A percentile compares a stretch with the other conserved stretches of the same genome.
Conservation (phyloP, 1,140 invertebrate genomes). For the Drosophila bocki region DNA sequence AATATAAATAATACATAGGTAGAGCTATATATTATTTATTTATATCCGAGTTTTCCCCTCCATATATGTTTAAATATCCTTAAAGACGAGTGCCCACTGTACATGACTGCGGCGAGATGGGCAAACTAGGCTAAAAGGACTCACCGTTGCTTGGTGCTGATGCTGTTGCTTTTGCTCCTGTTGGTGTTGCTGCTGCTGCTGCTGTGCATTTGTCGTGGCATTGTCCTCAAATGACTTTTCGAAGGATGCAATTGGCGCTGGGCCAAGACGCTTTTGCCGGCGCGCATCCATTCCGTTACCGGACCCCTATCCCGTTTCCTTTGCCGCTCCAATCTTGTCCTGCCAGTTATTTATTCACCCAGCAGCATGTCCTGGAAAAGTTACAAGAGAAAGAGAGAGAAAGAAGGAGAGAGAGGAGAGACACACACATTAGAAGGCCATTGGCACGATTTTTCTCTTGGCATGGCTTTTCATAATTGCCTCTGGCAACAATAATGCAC, state of each 20-base stretch:
- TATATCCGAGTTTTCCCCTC: no score
- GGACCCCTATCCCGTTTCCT: background rate
- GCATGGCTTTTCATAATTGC: conserved; percentile 66
- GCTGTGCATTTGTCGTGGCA: conserved; percentile 67
- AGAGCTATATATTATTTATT: no score
- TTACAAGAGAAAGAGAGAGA: conserved; percentile 22
- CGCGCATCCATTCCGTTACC: conserved; percentile 73
- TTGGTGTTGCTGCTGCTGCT: conserved; percentile 33
- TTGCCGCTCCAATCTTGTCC: conserved; percentile 29
- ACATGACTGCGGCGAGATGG: background rate
- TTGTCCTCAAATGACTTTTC: conserved; percentile 95
- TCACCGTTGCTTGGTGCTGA: conserved; percentile 40
- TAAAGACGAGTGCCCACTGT: conserved; percentile 5
- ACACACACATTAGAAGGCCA: conserved; percentile 47
- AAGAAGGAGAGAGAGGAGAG: background rate
- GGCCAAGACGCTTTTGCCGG: conserved; percentile 91
- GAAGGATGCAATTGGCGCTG: conserved; percentile 96
- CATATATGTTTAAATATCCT: no score
- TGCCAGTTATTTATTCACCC: conserved; percentile 25
- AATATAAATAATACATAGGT: no score
- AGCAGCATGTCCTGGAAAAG: conserved; percentile 45
- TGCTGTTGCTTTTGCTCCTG: conserved; percentile 33
- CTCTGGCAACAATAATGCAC: conserved; percentile 50
- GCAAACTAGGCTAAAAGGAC: conserved; percentile 45
- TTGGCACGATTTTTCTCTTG: conserved; percentile 64